These are phyloP conservation scores for Diaprepes abbreviatus DNA, from an alignment of 2,888 invertebrate genomes.

Conservation along the genomic window DNA sequence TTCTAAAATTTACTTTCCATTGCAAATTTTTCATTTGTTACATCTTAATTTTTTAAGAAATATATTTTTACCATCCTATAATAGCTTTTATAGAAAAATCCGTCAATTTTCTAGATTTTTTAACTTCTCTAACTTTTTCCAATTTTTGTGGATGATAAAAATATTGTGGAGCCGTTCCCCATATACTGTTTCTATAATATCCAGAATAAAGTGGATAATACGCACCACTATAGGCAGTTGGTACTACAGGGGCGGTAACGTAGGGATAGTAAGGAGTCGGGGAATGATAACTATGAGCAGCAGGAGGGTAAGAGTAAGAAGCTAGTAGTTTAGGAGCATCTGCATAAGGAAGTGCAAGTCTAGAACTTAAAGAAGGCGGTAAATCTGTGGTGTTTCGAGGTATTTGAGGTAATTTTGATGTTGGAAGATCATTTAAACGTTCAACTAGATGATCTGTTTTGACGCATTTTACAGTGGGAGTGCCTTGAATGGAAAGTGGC, in stretches of 20 bases:
- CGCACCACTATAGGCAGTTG: not conserved
- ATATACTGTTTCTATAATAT: conserved; percentile 5
- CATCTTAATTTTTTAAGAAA: no score
- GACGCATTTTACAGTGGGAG: conserved; percentile 6
- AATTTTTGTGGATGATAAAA: not conserved
- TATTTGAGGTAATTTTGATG: not conserved
- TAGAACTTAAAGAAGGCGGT: not conserved
- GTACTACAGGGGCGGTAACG: not conserved
- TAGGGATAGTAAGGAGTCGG: conserved; percentile 8
- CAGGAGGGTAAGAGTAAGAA: not conserved
- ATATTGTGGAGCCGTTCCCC: not conserved
- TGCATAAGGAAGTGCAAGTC: not conserved
- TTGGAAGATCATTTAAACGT: not conserved
- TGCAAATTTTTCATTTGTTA: no score
- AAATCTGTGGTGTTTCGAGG: not conserved
- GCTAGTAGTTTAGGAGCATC: no score
- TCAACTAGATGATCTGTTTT: not conserved
- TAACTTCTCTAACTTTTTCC: conserved; percentile 8
- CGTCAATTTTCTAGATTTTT: conserved; percentile 57
- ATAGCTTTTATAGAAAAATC: conserved; percentile 64
- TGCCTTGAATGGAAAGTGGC: conserved; percentile 10
- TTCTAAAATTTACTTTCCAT: no score
- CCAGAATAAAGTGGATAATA: not conserved
- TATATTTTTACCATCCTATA: conserved; percentile 52
- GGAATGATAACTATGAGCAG: not conserved